Evolutionary conservation across 2,797 vertebrate genomes (phyloP).

Genomic region (Peromyscus nudipes): DNA sequence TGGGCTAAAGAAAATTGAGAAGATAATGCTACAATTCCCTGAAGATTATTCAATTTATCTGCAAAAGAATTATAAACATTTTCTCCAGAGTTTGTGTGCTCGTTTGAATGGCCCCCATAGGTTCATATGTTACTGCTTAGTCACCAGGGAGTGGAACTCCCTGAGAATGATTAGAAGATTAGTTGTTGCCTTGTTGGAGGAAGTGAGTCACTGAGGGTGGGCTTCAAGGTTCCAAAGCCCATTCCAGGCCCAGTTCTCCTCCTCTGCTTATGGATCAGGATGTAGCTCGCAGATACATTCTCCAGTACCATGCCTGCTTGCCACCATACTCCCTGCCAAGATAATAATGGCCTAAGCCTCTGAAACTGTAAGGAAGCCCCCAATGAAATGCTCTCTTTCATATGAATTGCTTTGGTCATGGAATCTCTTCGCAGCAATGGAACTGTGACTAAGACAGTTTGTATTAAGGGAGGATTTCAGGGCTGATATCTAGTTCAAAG

Average conservation of each 20-base stretch:
- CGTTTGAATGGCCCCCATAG: background rate
- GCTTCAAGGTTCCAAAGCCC: background rate
- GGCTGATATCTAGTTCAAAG: background rate
- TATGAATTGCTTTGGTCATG: background rate
- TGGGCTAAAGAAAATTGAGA: constrained; percentile 15
- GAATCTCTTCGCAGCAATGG: background rate
- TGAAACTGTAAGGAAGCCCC: background rate
- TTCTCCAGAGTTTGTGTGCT: constrained; percentile 2
- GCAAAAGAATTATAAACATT: constrained; percentile 20
- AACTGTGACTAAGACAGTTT: background rate
- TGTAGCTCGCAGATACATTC: background rate
- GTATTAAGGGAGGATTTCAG: background rate
- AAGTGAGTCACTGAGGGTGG: background rate
- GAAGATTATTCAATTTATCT: background rate
- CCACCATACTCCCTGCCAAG: too few relatives aligned
- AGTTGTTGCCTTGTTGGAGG: background rate
- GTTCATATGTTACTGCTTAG: background rate
- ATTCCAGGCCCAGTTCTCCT: background rate
- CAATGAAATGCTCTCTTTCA: background rate
- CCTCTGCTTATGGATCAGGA: background rate
- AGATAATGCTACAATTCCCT: background rate
- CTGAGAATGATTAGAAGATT: background rate
- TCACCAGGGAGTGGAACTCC: background rate
- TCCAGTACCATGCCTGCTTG: too few relatives aligned
- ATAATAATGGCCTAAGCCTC: background rate